Conservation (phyloP, 2,797 vertebrate genomes). For the Cynopterus sphinx region DNA sequence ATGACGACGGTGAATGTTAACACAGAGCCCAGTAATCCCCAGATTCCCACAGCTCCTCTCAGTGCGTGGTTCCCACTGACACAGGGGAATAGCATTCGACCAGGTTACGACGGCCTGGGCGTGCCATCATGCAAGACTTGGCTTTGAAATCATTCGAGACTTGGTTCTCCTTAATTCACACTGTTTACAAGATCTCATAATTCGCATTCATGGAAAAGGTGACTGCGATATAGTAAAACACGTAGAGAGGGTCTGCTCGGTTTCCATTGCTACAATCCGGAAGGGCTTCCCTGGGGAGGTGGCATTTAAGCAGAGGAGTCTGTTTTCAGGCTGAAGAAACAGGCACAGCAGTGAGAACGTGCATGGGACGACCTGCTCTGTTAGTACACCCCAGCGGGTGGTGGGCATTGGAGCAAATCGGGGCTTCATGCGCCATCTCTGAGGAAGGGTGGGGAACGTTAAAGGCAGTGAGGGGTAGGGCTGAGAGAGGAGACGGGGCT, state of each 20-base stretch:
- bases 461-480: background rate
- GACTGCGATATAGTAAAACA: background rate
- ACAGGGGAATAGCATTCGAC: background rate
- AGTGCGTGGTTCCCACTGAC: background rate
- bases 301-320: background rate
- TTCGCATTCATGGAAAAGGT: background rate
- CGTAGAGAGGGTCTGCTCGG: background rate
- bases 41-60: background rate
- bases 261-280: background rate
- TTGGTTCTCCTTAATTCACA: background rate
- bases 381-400: background rate
- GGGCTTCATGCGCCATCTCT: background rate
- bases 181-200: background rate
- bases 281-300: background rate
- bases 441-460: too few species aligned
- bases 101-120: background rate
- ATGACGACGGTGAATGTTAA: background rate
- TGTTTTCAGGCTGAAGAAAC: background rate
- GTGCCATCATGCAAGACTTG: background rate
- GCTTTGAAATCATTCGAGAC: background rate
- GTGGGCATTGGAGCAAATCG: background rate
- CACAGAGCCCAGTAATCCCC: background rate
- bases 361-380: background rate
- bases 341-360: fast-evolving
- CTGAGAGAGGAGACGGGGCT: background rate